Percentiles rank a stretch among this genome's conserved stretches.
These are phyloP conservation scores for Pegea sp. DNA, from an alignment of 23 tunicate genomes.

Conservation along the genomic window DNA sequence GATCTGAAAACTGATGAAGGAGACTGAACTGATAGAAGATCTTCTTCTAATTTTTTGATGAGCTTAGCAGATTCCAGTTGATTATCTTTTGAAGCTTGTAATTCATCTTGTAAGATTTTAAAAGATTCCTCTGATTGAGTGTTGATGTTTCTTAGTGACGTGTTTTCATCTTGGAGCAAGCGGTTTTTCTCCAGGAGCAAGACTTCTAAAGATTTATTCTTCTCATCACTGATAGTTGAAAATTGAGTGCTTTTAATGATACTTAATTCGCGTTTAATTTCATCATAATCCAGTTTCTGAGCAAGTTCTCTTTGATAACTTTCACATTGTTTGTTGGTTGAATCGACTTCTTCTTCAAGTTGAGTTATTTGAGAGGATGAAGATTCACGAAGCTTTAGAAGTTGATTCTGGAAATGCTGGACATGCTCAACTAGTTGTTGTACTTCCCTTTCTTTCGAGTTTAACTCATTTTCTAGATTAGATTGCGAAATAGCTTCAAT, in stretches of 20 bases:
- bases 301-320: constrained; percentile 10
- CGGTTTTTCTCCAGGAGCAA: constrained; percentile 68
- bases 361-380: constrained; percentile 36
- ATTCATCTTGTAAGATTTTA: constrained; percentile 17
- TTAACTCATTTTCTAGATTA: constrained; percentile 66
- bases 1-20: constrained; percentile 63
- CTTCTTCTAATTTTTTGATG: constrained; percentile 66
- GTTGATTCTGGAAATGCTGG: constrained; percentile 45
- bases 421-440: constrained; percentile 77
- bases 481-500: constrained; percentile 30
- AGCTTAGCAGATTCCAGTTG: constrained; percentile 20
- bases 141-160: constrained; percentile 40
- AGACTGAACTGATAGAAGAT: constrained; percentile 53
- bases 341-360: constrained; percentile 45
- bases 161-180: constrained; percentile 60
- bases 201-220: constrained; percentile 41
- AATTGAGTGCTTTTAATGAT: constrained; percentile 79
- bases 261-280: constrained; percentile 52
- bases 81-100: constrained; percentile 4
- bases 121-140: constrained; percentile 35
- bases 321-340: constrained; percentile 4
- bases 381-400: constrained; percentile 55
- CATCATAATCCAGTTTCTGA: constrained; percentile 40
- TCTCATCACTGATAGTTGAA: neutral
- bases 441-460: constrained; percentile 86